Conservation (phyloP, 2,797 vertebrate genomes). For the Lateolabrax maculatus region DNA sequence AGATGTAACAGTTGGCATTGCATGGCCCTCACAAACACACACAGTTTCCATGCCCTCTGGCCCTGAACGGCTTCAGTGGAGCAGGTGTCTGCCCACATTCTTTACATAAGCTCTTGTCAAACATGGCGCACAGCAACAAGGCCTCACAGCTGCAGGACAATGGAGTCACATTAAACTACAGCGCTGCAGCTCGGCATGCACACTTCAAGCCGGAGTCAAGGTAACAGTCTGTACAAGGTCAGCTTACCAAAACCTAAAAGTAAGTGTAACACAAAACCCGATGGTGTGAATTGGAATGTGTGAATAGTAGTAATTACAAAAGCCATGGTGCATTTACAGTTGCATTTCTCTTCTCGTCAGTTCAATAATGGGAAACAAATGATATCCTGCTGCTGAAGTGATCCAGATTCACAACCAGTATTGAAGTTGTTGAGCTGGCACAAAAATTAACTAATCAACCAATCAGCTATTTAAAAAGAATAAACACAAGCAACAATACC, state of each 20-base stretch:
- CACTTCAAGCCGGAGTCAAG: conserved; percentile 43
- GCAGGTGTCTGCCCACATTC: conserved; percentile 78
- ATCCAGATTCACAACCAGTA: not conserved
- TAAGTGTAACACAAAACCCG: not conserved
- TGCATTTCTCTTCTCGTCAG: not conserved
- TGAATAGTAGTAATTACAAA: conserved; percentile 2
- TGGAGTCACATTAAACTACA: conserved; percentile 54
- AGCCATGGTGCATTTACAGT: not conserved
- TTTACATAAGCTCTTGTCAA: conserved; percentile 80
- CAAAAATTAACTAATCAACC: conserved; percentile 18
- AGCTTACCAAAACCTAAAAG: conserved; percentile 17
- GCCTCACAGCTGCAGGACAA: conserved; percentile 77
- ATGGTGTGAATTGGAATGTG: not conserved
- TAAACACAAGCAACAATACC: not conserved
- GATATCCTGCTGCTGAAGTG: not conserved
- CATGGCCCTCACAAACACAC: conserved; percentile 57
- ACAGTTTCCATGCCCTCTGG: conserved; percentile 59
- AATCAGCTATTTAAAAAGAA: not conserved
- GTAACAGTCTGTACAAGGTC: conserved; percentile 44
- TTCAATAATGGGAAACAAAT: not conserved
- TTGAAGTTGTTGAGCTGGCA: conserved; percentile 3
- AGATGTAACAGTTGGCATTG: conserved; percentile 69
- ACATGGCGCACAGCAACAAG: conserved; percentile 71
- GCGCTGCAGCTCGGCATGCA: conserved; percentile 27
- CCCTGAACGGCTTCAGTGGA: conserved; percentile 50